Evolutionary conservation across 2,888 invertebrate species (phyloP).

Genomic region (Neoaliturus tenellus): DNA sequence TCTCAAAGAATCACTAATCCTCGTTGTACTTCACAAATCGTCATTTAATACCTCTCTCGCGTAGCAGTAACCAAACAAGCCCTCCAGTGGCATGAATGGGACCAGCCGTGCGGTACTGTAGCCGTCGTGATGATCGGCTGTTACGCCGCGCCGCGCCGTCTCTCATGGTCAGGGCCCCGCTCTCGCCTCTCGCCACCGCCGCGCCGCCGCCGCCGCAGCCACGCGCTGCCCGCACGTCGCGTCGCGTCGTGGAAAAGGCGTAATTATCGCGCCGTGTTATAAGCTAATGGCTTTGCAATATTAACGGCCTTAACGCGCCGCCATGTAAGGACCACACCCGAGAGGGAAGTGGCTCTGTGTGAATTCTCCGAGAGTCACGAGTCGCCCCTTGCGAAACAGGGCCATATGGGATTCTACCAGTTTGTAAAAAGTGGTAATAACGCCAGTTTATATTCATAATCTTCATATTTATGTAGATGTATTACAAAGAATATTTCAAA

Average conservation of each 20-base stretch:
- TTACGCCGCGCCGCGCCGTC: not conserved
- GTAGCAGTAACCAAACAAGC: not conserved
- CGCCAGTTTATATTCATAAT: too few relatives aligned
- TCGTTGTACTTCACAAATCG: not conserved
- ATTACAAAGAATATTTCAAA: too few relatives aligned
- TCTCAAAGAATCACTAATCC: too few relatives aligned
- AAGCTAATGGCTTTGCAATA: not conserved
- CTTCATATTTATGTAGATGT: too few relatives aligned
- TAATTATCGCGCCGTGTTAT: not conserved
- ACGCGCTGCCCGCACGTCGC: not conserved
- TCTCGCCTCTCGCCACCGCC: too few relatives aligned
- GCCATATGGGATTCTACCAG: too few relatives aligned
- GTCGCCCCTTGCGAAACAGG: not conserved
- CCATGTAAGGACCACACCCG: not conserved
- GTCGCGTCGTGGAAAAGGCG: not conserved
- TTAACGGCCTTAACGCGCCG: not conserved
- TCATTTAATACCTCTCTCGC: not conserved
- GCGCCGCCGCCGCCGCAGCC: too few relatives aligned
- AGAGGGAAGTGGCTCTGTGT: not conserved
- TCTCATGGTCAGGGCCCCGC: too few relatives aligned
- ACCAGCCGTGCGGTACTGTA: not conserved
- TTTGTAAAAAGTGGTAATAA: too few relatives aligned
- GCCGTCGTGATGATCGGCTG: not conserved
- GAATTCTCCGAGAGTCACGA: slow-evolving; percentile 14
- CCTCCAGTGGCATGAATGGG: not conserved